Conservation (phyloP, 2,113 vertebrate species). For the Ahaetulla prasina region DNA sequence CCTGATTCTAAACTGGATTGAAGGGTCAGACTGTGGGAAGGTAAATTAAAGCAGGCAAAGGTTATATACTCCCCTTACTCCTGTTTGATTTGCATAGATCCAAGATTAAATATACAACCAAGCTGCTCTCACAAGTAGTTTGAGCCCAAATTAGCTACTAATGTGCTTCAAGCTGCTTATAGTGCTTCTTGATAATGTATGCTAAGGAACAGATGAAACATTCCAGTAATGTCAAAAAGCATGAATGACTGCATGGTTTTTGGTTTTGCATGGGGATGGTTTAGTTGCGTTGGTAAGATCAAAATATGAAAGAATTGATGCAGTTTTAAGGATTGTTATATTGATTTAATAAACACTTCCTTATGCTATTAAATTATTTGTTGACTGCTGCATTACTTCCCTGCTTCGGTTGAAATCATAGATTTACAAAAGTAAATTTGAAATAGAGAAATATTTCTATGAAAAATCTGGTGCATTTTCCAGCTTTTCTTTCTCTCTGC, state of each 20-base stretch:
- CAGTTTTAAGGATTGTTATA: conserved; percentile 35
- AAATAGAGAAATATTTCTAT: neutral
- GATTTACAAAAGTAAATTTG: neutral
- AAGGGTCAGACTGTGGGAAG: too few species aligned
- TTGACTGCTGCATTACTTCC: conserved; percentile 35
- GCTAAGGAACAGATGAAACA: conserved; percentile 42
- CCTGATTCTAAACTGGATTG: neutral
- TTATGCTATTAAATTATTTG: conserved; percentile 24
- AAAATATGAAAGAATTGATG: conserved; percentile 42
- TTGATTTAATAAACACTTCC: conserved; percentile 47
- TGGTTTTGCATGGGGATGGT: conserved; percentile 74
- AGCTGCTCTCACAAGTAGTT: neutral
- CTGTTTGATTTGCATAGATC: neutral
- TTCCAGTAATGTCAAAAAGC: conserved; percentile 66
- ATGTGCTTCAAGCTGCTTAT: conserved; percentile 59
- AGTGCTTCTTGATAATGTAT: conserved; percentile 49
- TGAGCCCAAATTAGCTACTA: conserved; percentile 46
- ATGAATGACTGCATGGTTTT: conserved; percentile 87
- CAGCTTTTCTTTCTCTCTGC: conserved; percentile 54
- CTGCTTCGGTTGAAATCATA: conserved; percentile 29
- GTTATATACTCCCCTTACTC: neutral
- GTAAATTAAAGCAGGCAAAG: neutral
- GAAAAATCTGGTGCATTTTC: conserved; percentile 22
- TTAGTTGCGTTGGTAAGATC: conserved; percentile 40
- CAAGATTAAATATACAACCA: neutral